phyloP scores from a whole-genome alignment of 2,113 vertebrate species.

The Microtus richardsoni region DNA sequence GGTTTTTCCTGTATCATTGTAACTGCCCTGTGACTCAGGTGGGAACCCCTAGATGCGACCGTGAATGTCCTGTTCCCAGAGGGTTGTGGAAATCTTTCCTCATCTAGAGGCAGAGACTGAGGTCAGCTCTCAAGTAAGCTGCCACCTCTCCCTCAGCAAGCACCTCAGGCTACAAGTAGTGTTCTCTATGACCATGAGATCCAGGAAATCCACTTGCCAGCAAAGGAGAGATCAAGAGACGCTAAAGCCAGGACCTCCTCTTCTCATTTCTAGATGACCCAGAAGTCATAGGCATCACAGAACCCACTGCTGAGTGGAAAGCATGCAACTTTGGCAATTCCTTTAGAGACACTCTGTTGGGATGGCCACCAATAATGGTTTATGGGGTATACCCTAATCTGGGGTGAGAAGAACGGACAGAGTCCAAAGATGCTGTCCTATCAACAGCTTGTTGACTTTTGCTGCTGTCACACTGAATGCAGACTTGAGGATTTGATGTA shows the following conservation, averaged over 20 bases:
- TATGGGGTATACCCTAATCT: not conserved
- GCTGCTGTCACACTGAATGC: not conserved
- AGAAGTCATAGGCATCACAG: not conserved
- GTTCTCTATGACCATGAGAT: not conserved
- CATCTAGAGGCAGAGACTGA: too few relatives aligned
- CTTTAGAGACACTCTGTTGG: not conserved
- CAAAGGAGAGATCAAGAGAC: too few relatives aligned
- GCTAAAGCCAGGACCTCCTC: too few relatives aligned
- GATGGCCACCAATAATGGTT: not conserved
- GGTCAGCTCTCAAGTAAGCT: too few relatives aligned
- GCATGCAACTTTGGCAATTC: not conserved
- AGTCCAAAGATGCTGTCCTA: not conserved
- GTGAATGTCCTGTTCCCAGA: too few relatives aligned
- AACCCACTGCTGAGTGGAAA: not conserved
- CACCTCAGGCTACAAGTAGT: not conserved
- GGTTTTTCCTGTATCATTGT: too few relatives aligned
- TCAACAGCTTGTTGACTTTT: not conserved
- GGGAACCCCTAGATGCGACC: too few relatives aligned
- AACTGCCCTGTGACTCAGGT: too few relatives aligned
- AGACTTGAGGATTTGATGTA: not conserved
- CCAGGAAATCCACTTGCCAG: not conserved
- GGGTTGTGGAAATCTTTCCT: too few relatives aligned
- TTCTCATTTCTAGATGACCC: not conserved
- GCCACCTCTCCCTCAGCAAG: too few relatives aligned
- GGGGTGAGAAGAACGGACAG: not conserved